Evolutionary conservation across 2,888 invertebrate species (phyloP).

Genomic region (Heliconius ismenius): DNA sequence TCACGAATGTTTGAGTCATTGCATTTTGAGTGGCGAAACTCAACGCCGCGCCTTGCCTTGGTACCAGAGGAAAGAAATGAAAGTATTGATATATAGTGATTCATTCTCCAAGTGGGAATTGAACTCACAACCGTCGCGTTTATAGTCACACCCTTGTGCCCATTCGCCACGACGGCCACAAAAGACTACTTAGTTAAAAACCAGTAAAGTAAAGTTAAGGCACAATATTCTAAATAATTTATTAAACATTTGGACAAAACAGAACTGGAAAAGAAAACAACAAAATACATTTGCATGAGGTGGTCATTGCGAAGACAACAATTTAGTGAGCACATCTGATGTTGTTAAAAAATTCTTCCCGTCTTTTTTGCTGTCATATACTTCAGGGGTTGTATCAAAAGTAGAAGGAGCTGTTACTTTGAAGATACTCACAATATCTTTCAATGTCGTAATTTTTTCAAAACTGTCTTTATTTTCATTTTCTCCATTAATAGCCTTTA

Average conservation of each 20-base stretch:
- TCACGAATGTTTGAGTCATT: too few species aligned
- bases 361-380: background rate
- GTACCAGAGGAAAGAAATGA: too few species aligned
- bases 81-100: too few species aligned
- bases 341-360: background rate
- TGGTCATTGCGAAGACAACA: background rate
- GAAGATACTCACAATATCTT: background rate
- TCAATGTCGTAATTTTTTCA: background rate
- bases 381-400: background rate
- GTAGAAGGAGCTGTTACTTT: background rate
- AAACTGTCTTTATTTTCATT: conserved; percentile 7
- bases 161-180: too few species aligned
- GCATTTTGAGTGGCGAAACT: too few species aligned
- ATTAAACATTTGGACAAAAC: background rate
- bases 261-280: background rate
- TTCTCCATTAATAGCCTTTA: background rate
- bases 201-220: background rate
- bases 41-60: too few species aligned
- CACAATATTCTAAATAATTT: background rate
- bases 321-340: background rate
- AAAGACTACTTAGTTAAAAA: background rate
- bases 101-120: too few species aligned
- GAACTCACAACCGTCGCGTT: too few species aligned
- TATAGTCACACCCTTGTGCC: too few species aligned
- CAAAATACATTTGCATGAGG: background rate